Base-by-base conservation (phyloP, 2,113 vertebrate genomes). In the Plotosus lineatus region DNA sequence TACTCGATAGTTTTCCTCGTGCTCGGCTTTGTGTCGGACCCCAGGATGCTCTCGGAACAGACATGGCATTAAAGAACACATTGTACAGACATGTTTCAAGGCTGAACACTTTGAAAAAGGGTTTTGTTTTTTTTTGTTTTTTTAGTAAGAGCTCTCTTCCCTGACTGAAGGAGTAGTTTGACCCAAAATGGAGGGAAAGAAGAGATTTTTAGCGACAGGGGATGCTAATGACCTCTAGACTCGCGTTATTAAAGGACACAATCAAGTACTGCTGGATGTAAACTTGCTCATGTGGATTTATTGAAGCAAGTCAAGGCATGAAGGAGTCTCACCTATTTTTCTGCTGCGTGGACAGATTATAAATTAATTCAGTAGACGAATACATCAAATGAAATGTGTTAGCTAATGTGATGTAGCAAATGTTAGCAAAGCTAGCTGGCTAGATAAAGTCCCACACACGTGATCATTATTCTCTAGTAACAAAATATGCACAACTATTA, bases 21-120 rank as follows among this genome's bases (percentile, higher is more conserved):
- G 23, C 79, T 77, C 60, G 68, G 31, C n/a, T 42, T 75, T 38
- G 40, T n/a, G 2, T 50, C 15, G 26, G 79, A 73, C 44, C 56
- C 74, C 46, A 55, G 14, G 72, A 46, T 1, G 58, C 53, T 56
- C 38, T 53, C 75, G n/a, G 23, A 17, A 38, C 69, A 51, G 31
- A 58, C 28, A n/a, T 31, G 3, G 53, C 40, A 58, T 80, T 55
- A 58, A 65, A 31, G 14, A 6, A 14, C 65, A 21, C 14, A 51
- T 14, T 42, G 36, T 40, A 50, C 10, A 1, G 33, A 44, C 44
- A 40, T 53, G 31, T 68, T 78, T 58, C 56, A 75, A 26, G 71
- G 50, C 28, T n/a, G 0, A 23, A 65, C 19, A 65, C 19, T 66
- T 21, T 21, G 5, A 2, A 38, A 65, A 17, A n/a, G n/a, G n/a